These are phyloP conservation scores for Tamias sibiricus DNA, from an alignment of 2,113 vertebrate species.

Conservation along the genomic window DNA sequence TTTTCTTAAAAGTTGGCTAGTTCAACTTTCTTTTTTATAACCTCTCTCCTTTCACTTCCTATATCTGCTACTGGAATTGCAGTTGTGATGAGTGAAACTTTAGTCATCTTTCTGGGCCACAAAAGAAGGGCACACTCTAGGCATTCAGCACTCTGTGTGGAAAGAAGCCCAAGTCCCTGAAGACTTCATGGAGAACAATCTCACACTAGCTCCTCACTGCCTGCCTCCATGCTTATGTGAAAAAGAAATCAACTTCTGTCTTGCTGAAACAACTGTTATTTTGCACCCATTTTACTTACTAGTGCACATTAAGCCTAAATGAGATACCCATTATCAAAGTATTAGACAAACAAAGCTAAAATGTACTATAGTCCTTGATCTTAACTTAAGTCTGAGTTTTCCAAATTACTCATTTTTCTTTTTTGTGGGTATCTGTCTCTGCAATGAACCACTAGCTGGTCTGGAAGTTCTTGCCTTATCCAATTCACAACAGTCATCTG, in stretches of 20 bases:
- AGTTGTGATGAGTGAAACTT: not conserved
- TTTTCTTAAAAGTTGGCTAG: not conserved
- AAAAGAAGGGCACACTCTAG: not conserved
- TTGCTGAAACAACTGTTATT: not conserved
- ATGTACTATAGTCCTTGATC: not conserved
- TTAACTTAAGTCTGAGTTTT: not conserved
- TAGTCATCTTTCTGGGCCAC: not conserved
- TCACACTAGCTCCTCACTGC: not conserved
- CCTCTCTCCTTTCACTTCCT: not conserved
- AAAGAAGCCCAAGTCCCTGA: not conserved
- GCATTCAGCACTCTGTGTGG: not conserved
- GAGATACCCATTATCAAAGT: not conserved
- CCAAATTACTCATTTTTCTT: not conserved
- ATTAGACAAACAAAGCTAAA: not conserved
- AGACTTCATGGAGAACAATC: not conserved
- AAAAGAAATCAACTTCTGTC: not conserved
- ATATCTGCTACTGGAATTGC: not conserved
- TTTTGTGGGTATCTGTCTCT: not conserved
- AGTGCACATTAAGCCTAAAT: not conserved
- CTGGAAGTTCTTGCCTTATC: not conserved
- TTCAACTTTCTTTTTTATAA: not conserved
- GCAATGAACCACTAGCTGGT: not conserved
- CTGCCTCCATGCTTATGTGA: not conserved
- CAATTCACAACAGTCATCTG: not conserved
- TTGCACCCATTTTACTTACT: not conserved